phyloP scores from a whole-genome alignment of 1,140 invertebrate species.

The Platorchestia sp. region DNA sequence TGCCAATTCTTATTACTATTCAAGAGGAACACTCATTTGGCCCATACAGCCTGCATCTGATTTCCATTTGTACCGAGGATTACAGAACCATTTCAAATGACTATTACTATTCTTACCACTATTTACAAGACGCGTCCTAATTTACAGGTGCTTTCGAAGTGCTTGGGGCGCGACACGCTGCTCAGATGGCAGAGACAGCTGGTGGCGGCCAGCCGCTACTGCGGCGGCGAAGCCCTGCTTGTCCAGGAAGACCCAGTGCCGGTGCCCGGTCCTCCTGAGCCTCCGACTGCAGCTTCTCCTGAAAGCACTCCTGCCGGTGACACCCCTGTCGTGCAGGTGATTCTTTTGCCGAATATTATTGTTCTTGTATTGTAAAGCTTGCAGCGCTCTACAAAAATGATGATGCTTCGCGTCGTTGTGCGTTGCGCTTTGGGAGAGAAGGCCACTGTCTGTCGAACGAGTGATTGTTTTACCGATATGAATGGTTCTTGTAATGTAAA shows the following conservation, averaged over 20 bases:
- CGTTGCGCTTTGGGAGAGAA: too few relatives aligned
- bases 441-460: too few relatives aligned
- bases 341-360: too few relatives aligned
- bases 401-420: too few relatives aligned
- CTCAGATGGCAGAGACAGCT: slow-evolving; percentile 27
- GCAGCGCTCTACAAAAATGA: too few relatives aligned
- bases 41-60: neutral
- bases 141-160: slow-evolving; percentile 14
- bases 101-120: neutral
- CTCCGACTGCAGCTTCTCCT: neutral
- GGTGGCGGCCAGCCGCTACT: slow-evolving; percentile 19
- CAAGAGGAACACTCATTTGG: neutral
- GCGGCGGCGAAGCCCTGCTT: neutral
- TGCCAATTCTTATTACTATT: neutral
- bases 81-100: neutral
- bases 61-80: too few relatives aligned
- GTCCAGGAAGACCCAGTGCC: neutral
- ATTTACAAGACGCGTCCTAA: neutral
- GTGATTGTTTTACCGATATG: too few relatives aligned
- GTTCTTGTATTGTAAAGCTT: too few relatives aligned
- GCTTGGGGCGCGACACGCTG: neutral
- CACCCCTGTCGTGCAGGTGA: too few relatives aligned
- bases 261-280: neutral
- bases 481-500: too few relatives aligned
- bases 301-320: too few relatives aligned